Base-by-base conservation (phyloP, 2,113 vertebrate genomes). In the Thinocorus orbignyianus region DNA sequence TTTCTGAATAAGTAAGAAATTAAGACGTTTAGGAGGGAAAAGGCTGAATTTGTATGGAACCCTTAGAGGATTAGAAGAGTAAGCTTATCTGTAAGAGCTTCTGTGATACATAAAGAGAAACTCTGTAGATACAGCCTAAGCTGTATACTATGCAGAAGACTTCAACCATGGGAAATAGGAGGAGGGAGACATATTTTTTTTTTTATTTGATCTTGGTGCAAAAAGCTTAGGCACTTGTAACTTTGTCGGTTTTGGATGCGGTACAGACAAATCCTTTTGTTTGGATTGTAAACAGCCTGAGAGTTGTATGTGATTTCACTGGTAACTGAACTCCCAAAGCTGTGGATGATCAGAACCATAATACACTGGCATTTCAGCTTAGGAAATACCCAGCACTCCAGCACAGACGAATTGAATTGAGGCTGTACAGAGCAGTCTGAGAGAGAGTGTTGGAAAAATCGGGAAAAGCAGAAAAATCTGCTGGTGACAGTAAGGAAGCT, bases 211-310 rank as follows among this genome's bases (percentile, higher is more conserved):
- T 93, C 64, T 91, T 71, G 20, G 30, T 84, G 69, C 23, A 83
- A 70, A 92, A 94, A 74, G 51, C 54, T 91, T 64, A 64, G 83
- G 46, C 26, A 23, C 83, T 88, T 90, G 71, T 86, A 83, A 77
- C 69, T 84, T 69, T 66, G 60, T 83, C 1, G 0, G 18, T 24
- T 91, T 96, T 91, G 77, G 88, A 78, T 92, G 64, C 55, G 64
- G 9, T 86, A 74, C 65, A 96, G 42, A 92, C 37, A 91, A 94
- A 81, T 92, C 46, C 41, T 93, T 96, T 88, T 91, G 60, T 95
- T 48, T 92, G 80, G 69, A 71, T 60, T 97, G 76, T 90, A 86
- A 95, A 84, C 65, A 93, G 30, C 48, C 74, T 78, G 81, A 62
- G 39, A 81, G 17, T 68, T 81, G 91, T 62, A 84, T 58, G 44